Evolutionary conservation across 2,113 vertebrate species (phyloP).

Genomic region (Sapajus apella): DNA sequence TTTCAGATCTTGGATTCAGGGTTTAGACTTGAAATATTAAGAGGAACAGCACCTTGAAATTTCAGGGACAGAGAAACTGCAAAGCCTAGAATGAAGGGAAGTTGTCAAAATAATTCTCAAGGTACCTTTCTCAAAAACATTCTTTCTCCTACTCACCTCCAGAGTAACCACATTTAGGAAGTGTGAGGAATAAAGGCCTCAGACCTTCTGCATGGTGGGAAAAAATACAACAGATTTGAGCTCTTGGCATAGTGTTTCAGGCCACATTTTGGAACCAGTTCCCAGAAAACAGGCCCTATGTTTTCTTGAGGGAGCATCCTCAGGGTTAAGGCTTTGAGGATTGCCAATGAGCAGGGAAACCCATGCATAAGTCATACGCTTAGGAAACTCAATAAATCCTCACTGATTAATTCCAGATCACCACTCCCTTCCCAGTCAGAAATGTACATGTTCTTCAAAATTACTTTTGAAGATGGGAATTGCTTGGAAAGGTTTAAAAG

Average conservation of each 20-base stretch:
- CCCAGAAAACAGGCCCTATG: neutral
- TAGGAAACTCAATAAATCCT: conserved; percentile 47
- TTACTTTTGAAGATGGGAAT: conserved; percentile 29
- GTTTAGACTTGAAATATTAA: conserved; percentile 70
- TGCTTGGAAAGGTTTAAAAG: conserved; percentile 34
- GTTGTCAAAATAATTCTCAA: conserved; percentile 42
- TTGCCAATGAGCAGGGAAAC: neutral
- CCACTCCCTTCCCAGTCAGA: neutral
- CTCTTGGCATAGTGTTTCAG: neutral
- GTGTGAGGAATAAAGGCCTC: neutral
- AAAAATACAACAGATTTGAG: neutral
- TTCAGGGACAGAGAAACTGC: conserved; percentile 34
- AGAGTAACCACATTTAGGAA: neutral
- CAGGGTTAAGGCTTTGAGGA: neutral
- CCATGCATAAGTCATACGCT: neutral
- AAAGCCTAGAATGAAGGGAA: neutral
- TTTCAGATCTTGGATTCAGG: conserved; percentile 58
- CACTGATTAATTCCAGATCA: conserved; percentile 48
- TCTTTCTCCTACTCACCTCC: neutral
- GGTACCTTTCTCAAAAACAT: conserved; percentile 31
- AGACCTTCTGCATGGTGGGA: neutral
- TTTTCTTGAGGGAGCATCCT: neutral
- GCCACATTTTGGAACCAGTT: conserved; percentile 17
- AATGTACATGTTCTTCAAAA: conserved; percentile 50
- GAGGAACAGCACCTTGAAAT: conserved; percentile 53